Percentiles rank a stretch among this genome's conserved stretches.
Evolutionary conservation across 2,113 vertebrate genomes (phyloP).

Genomic region (Labeo catla): DNA sequence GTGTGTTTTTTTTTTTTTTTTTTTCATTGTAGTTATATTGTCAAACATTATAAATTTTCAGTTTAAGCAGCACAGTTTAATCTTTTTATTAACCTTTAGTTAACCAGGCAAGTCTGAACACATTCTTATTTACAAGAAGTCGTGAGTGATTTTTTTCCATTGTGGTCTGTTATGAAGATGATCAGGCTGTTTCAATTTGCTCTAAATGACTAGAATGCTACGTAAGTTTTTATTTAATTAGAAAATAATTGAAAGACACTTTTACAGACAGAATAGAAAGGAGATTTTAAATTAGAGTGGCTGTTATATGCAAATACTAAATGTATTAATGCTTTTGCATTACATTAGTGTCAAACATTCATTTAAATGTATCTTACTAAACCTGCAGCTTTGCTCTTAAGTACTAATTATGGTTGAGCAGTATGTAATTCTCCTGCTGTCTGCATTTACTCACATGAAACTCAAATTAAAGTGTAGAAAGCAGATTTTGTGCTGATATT

Average conservation of each 20-base stretch:
- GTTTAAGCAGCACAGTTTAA: background rate
- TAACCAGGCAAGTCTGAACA: too few species aligned
- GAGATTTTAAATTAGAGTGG: background rate
- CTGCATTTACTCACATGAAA: background rate
- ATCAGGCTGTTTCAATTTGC: background rate
- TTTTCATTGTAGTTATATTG: background rate
- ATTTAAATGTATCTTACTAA: background rate
- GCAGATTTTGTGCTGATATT: background rate
- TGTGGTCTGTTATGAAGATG: background rate
- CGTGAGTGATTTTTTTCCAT: background rate
- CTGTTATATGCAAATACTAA: background rate
- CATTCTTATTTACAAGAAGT: too few species aligned
- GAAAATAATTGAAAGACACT: background rate
- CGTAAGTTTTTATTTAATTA: background rate
- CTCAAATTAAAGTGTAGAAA: background rate
- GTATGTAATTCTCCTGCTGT: background rate
- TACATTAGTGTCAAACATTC: background rate
- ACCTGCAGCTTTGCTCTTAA: background rate
- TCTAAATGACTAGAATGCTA: background rate
- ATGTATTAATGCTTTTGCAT: background rate
- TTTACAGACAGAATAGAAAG: background rate
- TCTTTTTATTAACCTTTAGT: too few species aligned
- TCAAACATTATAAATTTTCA: background rate
- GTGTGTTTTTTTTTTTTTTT: too few species aligned
- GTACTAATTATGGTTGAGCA: background rate